These are phyloP conservation scores for Melanotaenia parkinsoni DNA, from an alignment of 2,797 vertebrate species.

Conservation along the genomic window DNA sequence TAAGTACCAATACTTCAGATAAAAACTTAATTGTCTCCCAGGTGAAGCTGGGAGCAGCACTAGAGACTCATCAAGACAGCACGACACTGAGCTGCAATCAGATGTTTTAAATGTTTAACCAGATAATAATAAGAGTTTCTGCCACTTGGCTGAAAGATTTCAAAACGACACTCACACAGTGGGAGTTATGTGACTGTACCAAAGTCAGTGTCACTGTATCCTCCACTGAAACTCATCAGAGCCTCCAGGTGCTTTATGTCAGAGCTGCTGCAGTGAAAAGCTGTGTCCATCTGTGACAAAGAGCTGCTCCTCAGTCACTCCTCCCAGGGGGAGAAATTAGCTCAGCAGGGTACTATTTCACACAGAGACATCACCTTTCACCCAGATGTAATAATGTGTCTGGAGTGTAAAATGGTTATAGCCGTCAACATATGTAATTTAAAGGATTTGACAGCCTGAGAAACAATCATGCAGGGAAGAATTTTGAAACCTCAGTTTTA, in stretches of 20 bases:
- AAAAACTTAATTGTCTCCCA: neutral
- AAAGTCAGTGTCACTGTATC: slow-evolving; percentile 36
- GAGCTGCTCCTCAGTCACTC: slow-evolving; percentile 41
- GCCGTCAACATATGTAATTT: slow-evolving; percentile 26
- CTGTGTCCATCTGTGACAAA: slow-evolving; percentile 35
- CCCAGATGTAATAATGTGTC: slow-evolving; percentile 38
- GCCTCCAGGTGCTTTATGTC: slow-evolving; percentile 16
- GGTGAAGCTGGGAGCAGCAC: neutral
- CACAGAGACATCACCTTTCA: slow-evolving; percentile 43
- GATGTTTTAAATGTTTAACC: slow-evolving; percentile 20
- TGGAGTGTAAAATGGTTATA: slow-evolving; percentile 47
- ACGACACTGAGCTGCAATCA: slow-evolving; percentile 24
- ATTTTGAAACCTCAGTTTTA: slow-evolving; percentile 14
- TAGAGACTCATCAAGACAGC: neutral
- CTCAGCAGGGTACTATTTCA: slow-evolving; percentile 47
- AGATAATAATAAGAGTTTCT: slow-evolving; percentile 7
- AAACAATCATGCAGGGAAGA: slow-evolving; percentile 1
- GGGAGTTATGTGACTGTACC: slow-evolving; percentile 19
- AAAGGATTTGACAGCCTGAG: slow-evolving; percentile 2
- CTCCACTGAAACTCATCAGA: slow-evolving; percentile 17
- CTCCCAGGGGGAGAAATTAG: slow-evolving; percentile 46
- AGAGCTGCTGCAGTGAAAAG: slow-evolving; percentile 20
- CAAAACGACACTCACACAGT: slow-evolving; percentile 23
- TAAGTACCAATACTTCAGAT: neutral
- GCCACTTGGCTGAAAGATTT: slow-evolving; percentile 20